Evolutionary conservation across 2,797 vertebrate genomes (phyloP).

Genomic region (Chelidonichthys spinosus): DNA sequence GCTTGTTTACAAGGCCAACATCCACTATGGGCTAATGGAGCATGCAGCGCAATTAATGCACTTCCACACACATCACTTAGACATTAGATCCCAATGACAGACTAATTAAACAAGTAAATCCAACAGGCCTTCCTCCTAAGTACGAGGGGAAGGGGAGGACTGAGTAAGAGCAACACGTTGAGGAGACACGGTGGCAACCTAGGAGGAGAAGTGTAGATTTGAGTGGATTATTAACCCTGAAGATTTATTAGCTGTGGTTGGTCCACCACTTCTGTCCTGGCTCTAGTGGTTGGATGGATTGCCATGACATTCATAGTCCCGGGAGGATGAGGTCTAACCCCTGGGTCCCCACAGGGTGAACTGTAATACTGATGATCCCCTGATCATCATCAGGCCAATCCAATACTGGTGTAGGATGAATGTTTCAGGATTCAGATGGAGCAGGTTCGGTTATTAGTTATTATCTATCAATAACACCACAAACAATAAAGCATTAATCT

Average conservation of each 20-base stretch:
- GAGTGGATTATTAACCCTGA: no score
- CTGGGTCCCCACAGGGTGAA: not conserved
- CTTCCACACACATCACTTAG: not conserved
- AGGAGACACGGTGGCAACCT: not conserved
- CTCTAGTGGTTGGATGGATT: not conserved
- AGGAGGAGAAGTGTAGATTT: no score
- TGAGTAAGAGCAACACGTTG: not conserved
- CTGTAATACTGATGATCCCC: not conserved
- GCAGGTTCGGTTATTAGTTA: no score
- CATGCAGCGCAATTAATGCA: constrained; percentile 8
- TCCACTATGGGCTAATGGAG: constrained; percentile 17
- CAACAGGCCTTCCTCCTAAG: not conserved
- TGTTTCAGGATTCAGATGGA: no score
- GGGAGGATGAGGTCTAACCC: not conserved
- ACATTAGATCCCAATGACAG: not conserved
- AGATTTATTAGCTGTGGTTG: no score
- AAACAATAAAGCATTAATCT: no score
- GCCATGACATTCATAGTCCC: not conserved
- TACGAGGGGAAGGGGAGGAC: not conserved
- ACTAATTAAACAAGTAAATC: constrained; percentile 1
- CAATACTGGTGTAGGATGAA: no score
- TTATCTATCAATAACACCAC: no score
- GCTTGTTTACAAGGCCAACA: constrained; percentile 6
- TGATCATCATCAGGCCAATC: not conserved
- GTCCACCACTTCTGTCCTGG: no score